These are phyloP conservation scores for Eufriesea mexicana DNA, from an alignment of 1,140 invertebrate genomes.

Conservation along the genomic window DNA sequence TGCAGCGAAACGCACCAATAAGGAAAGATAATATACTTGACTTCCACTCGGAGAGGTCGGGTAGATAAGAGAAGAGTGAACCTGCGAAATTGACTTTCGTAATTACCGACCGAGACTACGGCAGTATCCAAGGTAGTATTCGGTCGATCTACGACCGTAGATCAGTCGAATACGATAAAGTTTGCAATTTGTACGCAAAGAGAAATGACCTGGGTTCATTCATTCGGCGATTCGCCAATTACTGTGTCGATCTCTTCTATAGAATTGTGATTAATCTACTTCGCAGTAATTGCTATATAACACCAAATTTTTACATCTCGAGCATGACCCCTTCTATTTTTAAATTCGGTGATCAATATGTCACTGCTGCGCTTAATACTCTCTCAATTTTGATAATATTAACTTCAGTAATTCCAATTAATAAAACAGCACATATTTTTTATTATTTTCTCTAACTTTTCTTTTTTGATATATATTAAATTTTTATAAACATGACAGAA, in stretches of 20 bases:
- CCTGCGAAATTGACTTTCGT: constrained; percentile 40
- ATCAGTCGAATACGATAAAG: constrained; percentile 12
- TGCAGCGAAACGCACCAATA: constrained; percentile 34
- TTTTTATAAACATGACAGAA: neutral
- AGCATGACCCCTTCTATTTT: neutral
- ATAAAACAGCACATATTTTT: neutral
- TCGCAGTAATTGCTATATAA: neutral
- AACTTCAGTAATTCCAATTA: neutral
- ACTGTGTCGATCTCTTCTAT: neutral
- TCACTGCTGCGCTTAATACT: neutral
- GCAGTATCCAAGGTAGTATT: constrained; percentile 4
- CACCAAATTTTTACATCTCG: neutral
- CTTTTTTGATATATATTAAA: neutral
- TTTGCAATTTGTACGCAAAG: constrained; percentile 16
- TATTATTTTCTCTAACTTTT: neutral
- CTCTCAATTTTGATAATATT: neutral
- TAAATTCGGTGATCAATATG: neutral
- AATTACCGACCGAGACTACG: constrained; percentile 45
- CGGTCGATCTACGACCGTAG: constrained; percentile 9
- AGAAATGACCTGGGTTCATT: neutral
- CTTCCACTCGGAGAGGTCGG: constrained; percentile 35
- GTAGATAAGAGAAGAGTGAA: constrained; percentile 45
- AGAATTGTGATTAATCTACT: neutral
- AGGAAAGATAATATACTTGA: constrained; percentile 52
- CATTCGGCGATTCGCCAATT: neutral